Base-by-base conservation (phyloP, 2,113 vertebrate species). In the Pongo pygmaeus region DNA sequence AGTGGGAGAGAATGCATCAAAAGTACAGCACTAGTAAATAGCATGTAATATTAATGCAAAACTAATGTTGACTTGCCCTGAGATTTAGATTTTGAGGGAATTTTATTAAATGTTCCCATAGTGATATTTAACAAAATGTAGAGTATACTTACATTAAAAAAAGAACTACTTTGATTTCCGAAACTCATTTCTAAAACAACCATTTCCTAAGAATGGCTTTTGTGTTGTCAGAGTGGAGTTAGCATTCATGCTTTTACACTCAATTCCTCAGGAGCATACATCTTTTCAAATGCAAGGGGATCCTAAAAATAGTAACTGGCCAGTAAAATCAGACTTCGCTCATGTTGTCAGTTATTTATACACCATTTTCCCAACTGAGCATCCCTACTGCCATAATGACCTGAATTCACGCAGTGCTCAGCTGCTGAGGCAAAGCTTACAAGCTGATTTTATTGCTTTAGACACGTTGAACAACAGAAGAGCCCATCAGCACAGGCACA, bases 331-430 rank as follows among this genome's bases (percentile, higher is more conserved):
- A 94, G 87, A 48, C 18, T 95, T 48, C 64, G 89, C 78, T 92
- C 87, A 75, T 72, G 72, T 96, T 97, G 95, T 90, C 93, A 92
- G 87, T 98, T 98, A 98, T 96, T 98, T 98, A 97, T 97, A 83
- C 46, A 83, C 72, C 46, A 85, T 92, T 97, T 95, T 96, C 77
- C 77, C 84, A 81, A 6, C 59, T 23, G 81, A 97, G 87, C 92
- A 25, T 91, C 90, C 89, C 96, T 77, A 48, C 83, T 55, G 61
- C 81, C 59, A 75, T 93, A 97, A 97, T 86, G 95, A 91, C 88
- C 92, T 25, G 88, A 85, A 86, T 4, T 6, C 96, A 85, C 50
- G 91, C 88, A 35, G 88, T 70, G 92, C 84, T 96, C 92, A 95
- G 96, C 93, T 89, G 72, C 97, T 0, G 25, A 96, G 55, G 61